phyloP scores from a whole-genome alignment of 2,888 invertebrate species.

The Suillia variegata region DNA sequence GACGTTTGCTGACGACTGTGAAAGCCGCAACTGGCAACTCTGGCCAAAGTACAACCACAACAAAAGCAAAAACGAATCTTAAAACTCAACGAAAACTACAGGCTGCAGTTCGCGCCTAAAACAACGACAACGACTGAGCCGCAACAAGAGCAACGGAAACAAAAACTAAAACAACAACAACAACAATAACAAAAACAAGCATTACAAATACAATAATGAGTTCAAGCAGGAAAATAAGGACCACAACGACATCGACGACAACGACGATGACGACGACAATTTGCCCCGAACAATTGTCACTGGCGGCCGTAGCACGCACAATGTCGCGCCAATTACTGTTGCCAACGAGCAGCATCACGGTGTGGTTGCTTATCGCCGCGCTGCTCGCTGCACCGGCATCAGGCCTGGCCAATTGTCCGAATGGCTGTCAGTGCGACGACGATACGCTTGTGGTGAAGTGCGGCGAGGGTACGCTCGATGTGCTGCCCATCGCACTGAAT shows the following conservation, averaged over 20 bases:
- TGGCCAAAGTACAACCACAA: slow-evolving; percentile 33
- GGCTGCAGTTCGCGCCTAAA: slow-evolving; percentile 18
- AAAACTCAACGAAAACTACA: slow-evolving; percentile 1
- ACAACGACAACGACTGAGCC: slow-evolving; percentile 12
- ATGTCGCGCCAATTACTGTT: too few relatives aligned
- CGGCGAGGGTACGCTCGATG: slow-evolving; percentile 83
- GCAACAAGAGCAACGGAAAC: slow-evolving; percentile 15
- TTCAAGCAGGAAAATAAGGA: slow-evolving; percentile 7
- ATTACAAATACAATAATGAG: slow-evolving; percentile 2
- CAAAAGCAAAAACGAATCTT: not conserved
- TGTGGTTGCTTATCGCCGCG: not conserved
- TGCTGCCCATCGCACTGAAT: slow-evolving; percentile 88
- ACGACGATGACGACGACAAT: not conserved
- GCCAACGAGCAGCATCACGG: too few relatives aligned
- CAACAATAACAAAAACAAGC: slow-evolving; percentile 1
- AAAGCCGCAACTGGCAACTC: slow-evolving; percentile 46
- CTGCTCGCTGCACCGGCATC: slow-evolving; percentile 34
- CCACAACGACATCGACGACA: not conserved
- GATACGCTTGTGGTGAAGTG: slow-evolving; percentile 86
- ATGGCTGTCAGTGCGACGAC: slow-evolving; percentile 86
- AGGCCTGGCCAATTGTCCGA: slow-evolving; percentile 78
- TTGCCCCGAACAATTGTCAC: too few relatives aligned
- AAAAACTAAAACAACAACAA: slow-evolving; percentile 4
- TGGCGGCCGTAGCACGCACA: too few relatives aligned
- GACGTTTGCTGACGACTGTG: slow-evolving; percentile 43